Conservation (phyloP, 2,888 invertebrate genomes). For the Odontocerum albicorne region DNA sequence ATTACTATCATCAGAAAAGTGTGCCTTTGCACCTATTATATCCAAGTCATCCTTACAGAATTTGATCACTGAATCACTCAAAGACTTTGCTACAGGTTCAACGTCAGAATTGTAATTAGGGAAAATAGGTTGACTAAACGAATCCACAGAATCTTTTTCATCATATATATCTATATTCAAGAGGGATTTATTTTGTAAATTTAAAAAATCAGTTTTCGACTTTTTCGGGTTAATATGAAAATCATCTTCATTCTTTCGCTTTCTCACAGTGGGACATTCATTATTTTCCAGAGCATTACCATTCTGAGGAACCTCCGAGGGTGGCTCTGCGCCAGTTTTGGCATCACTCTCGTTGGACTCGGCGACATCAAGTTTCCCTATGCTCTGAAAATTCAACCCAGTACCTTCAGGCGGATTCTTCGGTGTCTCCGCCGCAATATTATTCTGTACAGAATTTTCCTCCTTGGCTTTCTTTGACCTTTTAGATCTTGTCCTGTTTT, state of each 20-base stretch:
- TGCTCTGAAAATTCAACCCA: constrained; percentile 29
- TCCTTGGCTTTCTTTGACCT: constrained; percentile 16
- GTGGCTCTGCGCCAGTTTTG: neutral
- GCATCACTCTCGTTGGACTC: neutral
- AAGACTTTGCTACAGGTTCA: constrained; percentile 45
- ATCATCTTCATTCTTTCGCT: constrained; percentile 13
- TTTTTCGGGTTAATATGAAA: constrained; percentile 13
- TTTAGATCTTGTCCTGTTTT: constrained; percentile 32
- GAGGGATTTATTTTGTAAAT: constrained; percentile 8
- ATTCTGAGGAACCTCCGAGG: neutral
- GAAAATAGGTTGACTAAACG: constrained; percentile 33
- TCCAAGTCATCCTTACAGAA: constrained; percentile 41
- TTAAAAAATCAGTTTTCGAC: constrained; percentile 11
- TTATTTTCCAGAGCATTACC: neutral
- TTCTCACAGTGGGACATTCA: constrained; percentile 6
- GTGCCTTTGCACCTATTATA: constrained; percentile 12
- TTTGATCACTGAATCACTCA: constrained; percentile 49
- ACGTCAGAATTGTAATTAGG: constrained; percentile 19
- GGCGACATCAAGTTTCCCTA: constrained; percentile 12
- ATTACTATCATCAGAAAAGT: constrained; percentile 11
- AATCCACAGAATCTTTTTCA: constrained; percentile 39
- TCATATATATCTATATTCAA: constrained; percentile 20
- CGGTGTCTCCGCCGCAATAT: constrained; percentile 1
- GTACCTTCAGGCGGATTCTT: constrained; percentile 13
- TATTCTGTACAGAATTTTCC: neutral